Base-by-base conservation (phyloP, 2,797 vertebrate genomes). In the Coreius guichenoti region DNA sequence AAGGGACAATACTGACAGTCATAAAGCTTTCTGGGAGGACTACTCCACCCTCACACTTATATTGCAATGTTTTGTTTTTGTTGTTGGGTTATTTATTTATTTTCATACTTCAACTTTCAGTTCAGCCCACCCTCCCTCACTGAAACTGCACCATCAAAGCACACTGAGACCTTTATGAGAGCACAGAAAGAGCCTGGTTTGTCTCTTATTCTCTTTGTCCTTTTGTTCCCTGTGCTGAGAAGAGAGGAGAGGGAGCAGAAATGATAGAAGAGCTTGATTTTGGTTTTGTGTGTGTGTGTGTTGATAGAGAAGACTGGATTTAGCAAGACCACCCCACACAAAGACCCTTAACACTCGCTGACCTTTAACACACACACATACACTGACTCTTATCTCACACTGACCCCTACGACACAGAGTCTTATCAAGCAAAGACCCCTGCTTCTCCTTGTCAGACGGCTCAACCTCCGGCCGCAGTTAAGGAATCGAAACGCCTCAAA, bases 181-280 rank as follows among this genome's bases (percentile, higher is more conserved):
- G 49, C 47, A 67, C 70, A 29, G 45, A 80, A 56, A 81, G 81
- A 78, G 67, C 16, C 72, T n/a, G 61, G 29, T 61, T 67, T 81
- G 68, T 83, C 67, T 87, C 74, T 85, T 74, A 87, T 82, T 84
- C 84, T 81, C 74, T 79, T 75, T 86, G 47, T 83, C 36, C 58
- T 67, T 86, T 87, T 61, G 31, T 83, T 78, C 54, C 47, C 67
- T 69, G 56, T 49, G 29, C 54, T 73, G 70, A 43, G 75, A 85
- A 82, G 49, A 81, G 58, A 80, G 83, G 86, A 68, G 36, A 51
- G 13, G 33, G 33, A 80, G 45, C 31, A 81, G 39, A 72, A 69
- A 83, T 70, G 47, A 78, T 51, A 67, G 84, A 86, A 31, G n/a
- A 45, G 78, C 45, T 81, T 67, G 77, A 87, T 80, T 80, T 85